Percentiles rank a stretch among this genome's conserved stretches.
Conservation (phyloP, 2,113 vertebrate genomes). For the Pitta sordida region DNA sequence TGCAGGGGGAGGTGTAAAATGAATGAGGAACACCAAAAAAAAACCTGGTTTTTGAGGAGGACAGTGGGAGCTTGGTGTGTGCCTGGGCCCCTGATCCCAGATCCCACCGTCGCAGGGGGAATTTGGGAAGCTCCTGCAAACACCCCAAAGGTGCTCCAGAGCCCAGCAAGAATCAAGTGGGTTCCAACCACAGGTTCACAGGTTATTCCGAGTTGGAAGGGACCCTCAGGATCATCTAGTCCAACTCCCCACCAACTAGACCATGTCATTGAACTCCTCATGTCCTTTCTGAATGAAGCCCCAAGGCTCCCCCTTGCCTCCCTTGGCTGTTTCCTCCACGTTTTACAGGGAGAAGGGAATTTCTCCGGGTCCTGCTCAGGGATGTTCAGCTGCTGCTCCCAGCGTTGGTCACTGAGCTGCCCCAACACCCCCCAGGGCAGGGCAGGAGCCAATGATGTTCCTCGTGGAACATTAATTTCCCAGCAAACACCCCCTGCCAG, state of each 20-base stretch:
- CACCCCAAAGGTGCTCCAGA: not conserved
- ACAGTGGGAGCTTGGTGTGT: not conserved
- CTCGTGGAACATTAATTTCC: accelerated
- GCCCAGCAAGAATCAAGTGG: not conserved
- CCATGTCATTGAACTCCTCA: too few relatives aligned
- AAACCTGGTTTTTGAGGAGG: not conserved
- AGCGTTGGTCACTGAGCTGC: not conserved
- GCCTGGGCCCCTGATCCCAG: not conserved
- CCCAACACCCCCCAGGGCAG: not conserved
- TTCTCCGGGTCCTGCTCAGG: not conserved
- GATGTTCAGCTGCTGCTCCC: not conserved
- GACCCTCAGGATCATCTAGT: too few relatives aligned
- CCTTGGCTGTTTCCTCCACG: not conserved
- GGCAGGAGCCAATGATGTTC: not conserved
- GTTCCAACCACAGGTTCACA: not conserved
- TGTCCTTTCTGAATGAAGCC: not conserved
- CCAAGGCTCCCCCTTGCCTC: not conserved
- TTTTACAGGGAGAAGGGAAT: not conserved
- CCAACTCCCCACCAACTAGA: too few relatives aligned
- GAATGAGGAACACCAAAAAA: not conserved
- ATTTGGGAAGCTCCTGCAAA: not conserved
- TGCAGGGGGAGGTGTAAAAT: not conserved
- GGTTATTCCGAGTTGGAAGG: too few relatives aligned
- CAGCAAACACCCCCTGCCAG: accelerated
- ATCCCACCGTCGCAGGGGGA: not conserved